Evolutionary conservation across 2,888 invertebrate genomes (phyloP).

Genomic region (Meganola albula): DNA sequence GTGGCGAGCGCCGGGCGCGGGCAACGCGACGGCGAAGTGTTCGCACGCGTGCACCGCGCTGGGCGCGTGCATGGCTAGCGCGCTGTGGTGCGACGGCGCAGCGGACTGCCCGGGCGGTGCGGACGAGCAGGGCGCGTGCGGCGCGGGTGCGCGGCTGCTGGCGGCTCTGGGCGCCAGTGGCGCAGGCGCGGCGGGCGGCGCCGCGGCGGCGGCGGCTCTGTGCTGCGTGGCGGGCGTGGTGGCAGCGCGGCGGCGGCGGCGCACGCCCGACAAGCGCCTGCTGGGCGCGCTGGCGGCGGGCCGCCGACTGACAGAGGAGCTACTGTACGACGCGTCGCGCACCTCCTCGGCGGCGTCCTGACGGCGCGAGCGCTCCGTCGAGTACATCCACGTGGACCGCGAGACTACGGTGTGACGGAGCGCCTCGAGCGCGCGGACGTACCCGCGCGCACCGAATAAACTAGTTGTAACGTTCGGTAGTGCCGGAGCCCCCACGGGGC

Average conservation of each 20-base stretch:
- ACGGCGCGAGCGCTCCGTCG: conserved; percentile 93
- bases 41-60: conserved; percentile 80
- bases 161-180: conserved; percentile 81
- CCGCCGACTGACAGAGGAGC: conserved; percentile 83
- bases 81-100: conserved; percentile 86
- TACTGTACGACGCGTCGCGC: conserved; percentile 80
- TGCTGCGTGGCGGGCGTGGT: conserved; percentile 70
- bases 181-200: conserved; percentile 82
- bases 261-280: conserved; percentile 78
- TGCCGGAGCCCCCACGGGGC: neutral
- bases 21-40: conserved; percentile 49
- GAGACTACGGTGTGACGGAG: conserved; percentile 92
- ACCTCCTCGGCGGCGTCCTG: conserved; percentile 80
- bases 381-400: conserved; percentile 94
- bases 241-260: conserved; percentile 76
- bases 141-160: conserved; percentile 52
- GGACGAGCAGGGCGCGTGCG: conserved; percentile 81
- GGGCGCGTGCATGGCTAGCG: conserved; percentile 85
- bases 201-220: conserved; percentile 63
- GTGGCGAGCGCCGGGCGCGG: conserved; percentile 69
- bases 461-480: neutral
- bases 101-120: conserved; percentile 52
- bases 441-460: neutral
- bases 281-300: conserved; percentile 78
- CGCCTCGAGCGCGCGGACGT: conserved; percentile 25